Conservation (phyloP, 2,888 invertebrate species). For the Steromphala cineraria region DNA sequence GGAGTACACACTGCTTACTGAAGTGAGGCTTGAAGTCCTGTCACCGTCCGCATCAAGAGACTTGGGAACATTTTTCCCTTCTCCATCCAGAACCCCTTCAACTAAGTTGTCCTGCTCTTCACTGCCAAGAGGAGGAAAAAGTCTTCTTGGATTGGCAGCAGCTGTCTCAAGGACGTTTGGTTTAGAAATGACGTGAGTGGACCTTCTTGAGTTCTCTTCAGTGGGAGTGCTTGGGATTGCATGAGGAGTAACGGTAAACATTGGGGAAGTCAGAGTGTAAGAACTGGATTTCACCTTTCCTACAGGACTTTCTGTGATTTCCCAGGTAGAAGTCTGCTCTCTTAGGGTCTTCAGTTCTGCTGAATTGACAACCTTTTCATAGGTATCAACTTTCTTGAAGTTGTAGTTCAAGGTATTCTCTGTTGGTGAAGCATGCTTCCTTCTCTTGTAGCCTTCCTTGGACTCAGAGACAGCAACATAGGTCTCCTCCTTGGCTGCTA, state of each 20-base stretch:
- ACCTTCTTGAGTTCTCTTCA: constrained; percentile 52
- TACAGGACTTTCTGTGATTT: neutral
- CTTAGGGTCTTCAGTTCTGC: neutral
- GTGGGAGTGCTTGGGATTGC: constrained; percentile 56
- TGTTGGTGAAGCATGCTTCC: neutral
- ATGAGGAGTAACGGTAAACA: constrained; percentile 38
- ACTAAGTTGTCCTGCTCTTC: neutral
- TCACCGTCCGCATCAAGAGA: neutral
- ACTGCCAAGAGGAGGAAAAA: constrained; percentile 31
- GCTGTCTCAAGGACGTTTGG: constrained; percentile 31
- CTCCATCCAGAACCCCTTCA: neutral
- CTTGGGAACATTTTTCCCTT: neutral
- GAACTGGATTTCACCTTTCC: neutral
- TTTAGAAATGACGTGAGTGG: constrained; percentile 56
- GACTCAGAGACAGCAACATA: neutral
- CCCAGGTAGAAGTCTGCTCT: neutral
- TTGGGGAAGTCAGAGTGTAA: neutral
- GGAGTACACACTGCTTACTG: neutral
- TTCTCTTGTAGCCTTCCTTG: constrained; percentile 1
- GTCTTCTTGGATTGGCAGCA: constrained; percentile 25
- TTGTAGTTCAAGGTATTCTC: neutral
- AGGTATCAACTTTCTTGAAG: neutral
- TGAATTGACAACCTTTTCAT: neutral
- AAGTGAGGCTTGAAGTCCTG: neutral
- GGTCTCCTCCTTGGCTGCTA: neutral